Evolutionary conservation across 2,888 invertebrate genomes (phyloP), one percentile per base, ranked within the genome.

Genomic region (Heteromyza rotundicornis): DNA sequence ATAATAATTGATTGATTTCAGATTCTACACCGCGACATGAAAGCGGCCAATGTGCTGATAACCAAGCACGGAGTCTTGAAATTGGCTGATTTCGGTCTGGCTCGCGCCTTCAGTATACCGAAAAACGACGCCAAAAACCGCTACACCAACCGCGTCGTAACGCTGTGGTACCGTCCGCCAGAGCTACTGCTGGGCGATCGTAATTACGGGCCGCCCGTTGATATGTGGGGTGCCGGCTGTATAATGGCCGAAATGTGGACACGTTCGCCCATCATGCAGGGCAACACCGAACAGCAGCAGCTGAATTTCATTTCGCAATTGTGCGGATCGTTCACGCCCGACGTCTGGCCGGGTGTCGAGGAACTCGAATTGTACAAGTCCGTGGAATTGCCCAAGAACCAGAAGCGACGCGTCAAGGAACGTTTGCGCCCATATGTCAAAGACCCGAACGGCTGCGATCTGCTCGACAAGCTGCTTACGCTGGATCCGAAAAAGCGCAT

Each of bases 221-320:
- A 99, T 85, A 88, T 98, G 85, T 94, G 94, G 94, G 94, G 94
- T 1, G 98, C 96, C 0, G 99, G 99, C 0, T 99, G 99, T 80
- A 99, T 99, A 66, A 98, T 99, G 98, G 98, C 98, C 0, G 99
- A 99, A 85, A 95, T 99, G 95, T 99, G 98, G 98, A 98, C 97
- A 0, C 85, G 92, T 17, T 92, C 92, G 2, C 98, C 95, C 0
- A 95, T 95, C 64, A 95, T 95, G 94, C 94, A 94, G 83, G 99
- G 99, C 17, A 94, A 92, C 55, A 96, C 97, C 0, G 99, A 99
- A 75, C 97, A 97, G 76, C 94, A 96, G 78, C 99, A 99, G 78
- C 83, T 99, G 10, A 93, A 92, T 24, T 86, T 98, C 16, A 99
- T 99, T 64, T 94, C 95, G 0, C 96, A 97, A 80, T 85, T 99